Evolutionary conservation across 1,140 invertebrate genomes (phyloP).

Genomic region (Trissolcus basalis): DNA sequence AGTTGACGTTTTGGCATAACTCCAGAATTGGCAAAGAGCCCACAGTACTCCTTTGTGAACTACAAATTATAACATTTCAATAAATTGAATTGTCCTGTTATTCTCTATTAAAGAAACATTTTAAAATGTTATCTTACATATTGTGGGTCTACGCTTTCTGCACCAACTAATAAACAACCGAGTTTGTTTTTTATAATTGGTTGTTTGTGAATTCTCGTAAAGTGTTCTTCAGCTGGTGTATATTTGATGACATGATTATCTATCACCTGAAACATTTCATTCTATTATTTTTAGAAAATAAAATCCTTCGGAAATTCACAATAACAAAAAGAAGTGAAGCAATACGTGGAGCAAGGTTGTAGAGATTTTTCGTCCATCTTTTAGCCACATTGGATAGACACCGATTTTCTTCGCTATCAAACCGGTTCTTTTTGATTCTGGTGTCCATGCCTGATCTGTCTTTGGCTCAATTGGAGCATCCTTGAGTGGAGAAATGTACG

Average conservation of each 20-base stretch:
- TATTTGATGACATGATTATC: slow-evolving; percentile 98
- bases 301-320: background rate
- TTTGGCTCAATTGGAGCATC: slow-evolving; percentile 77
- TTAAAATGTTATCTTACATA: slow-evolving; percentile 68
- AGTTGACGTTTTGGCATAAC: slow-evolving; percentile 92
- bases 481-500: slow-evolving; percentile 74
- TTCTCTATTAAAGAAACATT: background rate
- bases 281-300: background rate
- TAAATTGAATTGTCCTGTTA: no score
- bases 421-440: slow-evolving; percentile 83
- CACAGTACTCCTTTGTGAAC: slow-evolving; percentile 93
- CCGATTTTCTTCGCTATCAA: slow-evolving; percentile 96
- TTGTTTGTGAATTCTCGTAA: slow-evolving; percentile 75
- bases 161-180: slow-evolving; percentile 90
- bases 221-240: slow-evolving; percentile 87
- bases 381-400: slow-evolving; percentile 92
- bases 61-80: slow-evolving; percentile 57
- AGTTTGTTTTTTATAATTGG: slow-evolving; percentile 74
- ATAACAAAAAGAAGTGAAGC: slow-evolving; percentile 11
- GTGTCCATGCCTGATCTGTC: slow-evolving; percentile 78
- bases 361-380: slow-evolving; percentile 85
- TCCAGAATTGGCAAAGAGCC: slow-evolving; percentile 89
- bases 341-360: slow-evolving; percentile 91
- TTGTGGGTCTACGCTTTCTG: slow-evolving; percentile 91
- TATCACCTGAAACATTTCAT: slow-evolving; percentile 80